Base-by-base conservation (phyloP, 1,140 invertebrate genomes). In the Leptopilina clavipes region DNA sequence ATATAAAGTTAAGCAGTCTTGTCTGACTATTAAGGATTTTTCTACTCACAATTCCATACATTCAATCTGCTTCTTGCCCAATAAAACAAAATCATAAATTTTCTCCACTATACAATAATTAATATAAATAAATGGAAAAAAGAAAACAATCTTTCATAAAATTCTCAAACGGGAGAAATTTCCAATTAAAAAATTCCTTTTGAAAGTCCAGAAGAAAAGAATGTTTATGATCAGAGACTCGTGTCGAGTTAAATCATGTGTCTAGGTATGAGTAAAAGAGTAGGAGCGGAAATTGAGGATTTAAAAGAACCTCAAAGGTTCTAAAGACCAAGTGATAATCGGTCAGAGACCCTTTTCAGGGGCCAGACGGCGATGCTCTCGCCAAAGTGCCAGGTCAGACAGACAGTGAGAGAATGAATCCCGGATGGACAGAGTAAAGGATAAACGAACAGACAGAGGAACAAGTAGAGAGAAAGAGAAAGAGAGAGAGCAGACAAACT, bases 281-380 rank as follows among this genome's bases (percentile, higher is more conserved):
- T 31, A 25, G 73, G 56, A 73, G 40, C 44, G 74, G 73, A 40
- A 73, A 56, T 65, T 75, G 73, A 79, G 75, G 82, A 78, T 84
- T 84, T 84, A 83, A 85, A 86, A 86, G 85, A 86, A 86, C 84
- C 84, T 86, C 84, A 86, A 87, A 86, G 85, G 82, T 78, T 78
- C 85, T 86, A 87, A 87, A 86, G 85, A 84, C 82, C 84, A 85
- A 84, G 85, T 87, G 86, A 87, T 86, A 87, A 87, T 87, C 86
- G 86, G 86, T 87, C 86, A 87, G 86, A 87, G 85, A 87, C 86
- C 86, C 85, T 86, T 83, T 80, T 83, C 82, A 80, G 83, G 83
- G 84, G 81, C 84, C 84, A 86, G 85, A 86, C 86, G 81, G 80
- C 84, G 74, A 80, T 87, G 84, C 86, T 79, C 82, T 84, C 77